Base-by-base conservation (phyloP, 2,113 vertebrate genomes). In the Etia nguti region DNA sequence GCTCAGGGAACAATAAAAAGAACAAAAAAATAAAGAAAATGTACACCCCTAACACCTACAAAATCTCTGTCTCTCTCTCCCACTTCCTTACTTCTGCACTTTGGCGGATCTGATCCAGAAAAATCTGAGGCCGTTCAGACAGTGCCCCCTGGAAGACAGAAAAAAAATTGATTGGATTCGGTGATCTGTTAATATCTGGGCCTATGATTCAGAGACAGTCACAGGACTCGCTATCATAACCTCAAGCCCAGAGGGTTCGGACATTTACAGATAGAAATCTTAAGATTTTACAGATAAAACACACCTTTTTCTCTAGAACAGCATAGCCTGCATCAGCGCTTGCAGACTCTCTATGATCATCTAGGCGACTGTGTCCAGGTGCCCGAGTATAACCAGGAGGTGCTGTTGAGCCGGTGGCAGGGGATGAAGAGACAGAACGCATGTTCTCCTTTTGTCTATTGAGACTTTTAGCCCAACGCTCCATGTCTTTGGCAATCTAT, bases 401-500 rank as follows among this genome's bases (percentile, higher is more conserved):
- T 1, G 85, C 38, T 31, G 92, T 26, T 13, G 93, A 86, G 48
- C 93, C 86, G 1, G 90, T 54, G 2, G 90, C 84, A 24, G 94
- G 56, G 8, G 90, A 91, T 9, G 95, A 77, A 16, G 94, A 89
- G 7, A 92, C 92, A 15, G 97, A 97, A 41, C 97, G 97, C 90
- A 98, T 97, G 75, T 97, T 98, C 90, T 98, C 98, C 92, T 98
- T 98, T 86, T 98, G 98, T 57, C 97, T 96, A 82, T 98, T 98
- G 54, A 98, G 96, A 89, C 97, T 98, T 77, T 98, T 97, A 3
- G 98, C 97, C 98, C 98, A 98, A 12, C 98, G 97, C 86, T 98
- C 98, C 98, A 98, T 98, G 85, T 98, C 98, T 93, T 98, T 98
- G 24, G 98, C 98, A 55, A 98, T 98, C 98, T 98, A 86, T 31